Evolutionary conservation across 2,888 invertebrate genomes (phyloP).

Genomic region (Mechanitis messenoides): DNA sequence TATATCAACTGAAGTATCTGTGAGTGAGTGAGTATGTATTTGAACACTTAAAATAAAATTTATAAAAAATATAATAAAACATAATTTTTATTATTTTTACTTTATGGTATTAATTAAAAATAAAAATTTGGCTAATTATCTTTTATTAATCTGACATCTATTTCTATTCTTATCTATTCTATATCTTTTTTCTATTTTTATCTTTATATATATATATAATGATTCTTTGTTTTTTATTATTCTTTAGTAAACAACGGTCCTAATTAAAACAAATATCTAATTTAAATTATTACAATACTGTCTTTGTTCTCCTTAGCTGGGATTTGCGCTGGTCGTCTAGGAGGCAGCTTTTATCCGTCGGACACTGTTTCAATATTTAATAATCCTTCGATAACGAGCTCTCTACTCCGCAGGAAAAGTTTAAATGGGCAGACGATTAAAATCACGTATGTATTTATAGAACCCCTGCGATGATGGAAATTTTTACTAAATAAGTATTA

Average conservation of each 20-base stretch:
- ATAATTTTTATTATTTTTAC: too few relatives aligned
- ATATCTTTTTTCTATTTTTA: too few relatives aligned
- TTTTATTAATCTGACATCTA: too few relatives aligned
- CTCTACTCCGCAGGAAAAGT: slow-evolving; percentile 59
- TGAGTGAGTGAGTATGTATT: too few relatives aligned
- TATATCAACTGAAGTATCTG: too few relatives aligned
- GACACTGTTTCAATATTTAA: slow-evolving; percentile 73
- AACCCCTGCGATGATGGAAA: slow-evolving; percentile 17
- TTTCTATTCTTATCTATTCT: too few relatives aligned
- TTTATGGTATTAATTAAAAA: too few relatives aligned
- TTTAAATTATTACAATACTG: slow-evolving; percentile 49
- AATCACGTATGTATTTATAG: slow-evolving; percentile 24
- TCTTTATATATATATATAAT: not conserved
- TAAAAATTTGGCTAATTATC: too few relatives aligned
- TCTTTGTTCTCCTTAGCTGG: slow-evolving; percentile 49
- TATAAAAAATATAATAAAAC: too few relatives aligned
- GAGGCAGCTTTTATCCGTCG: slow-evolving; percentile 62
- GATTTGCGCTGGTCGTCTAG: slow-evolving; percentile 56
- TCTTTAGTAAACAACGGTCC: slow-evolving; percentile 13
- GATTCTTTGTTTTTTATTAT: not conserved
- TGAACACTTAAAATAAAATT: too few relatives aligned
- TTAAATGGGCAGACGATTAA: slow-evolving; percentile 62
- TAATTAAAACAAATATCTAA: slow-evolving; percentile 49
- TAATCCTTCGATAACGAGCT: slow-evolving; percentile 73
- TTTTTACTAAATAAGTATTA: not conserved